Conservation (phyloP, 2,797 vertebrate genomes). For the Mormyrus proboscirostris region DNA sequence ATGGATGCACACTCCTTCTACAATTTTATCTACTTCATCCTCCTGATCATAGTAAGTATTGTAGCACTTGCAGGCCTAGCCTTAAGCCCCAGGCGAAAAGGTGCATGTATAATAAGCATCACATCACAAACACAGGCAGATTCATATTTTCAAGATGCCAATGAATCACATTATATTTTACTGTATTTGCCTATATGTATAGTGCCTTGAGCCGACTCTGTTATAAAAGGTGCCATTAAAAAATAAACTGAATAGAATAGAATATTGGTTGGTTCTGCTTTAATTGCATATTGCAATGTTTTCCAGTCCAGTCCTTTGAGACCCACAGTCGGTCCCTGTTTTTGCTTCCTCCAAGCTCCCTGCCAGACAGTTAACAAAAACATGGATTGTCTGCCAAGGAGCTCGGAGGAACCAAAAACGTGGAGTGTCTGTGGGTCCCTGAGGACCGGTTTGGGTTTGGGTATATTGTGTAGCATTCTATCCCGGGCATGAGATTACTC, state of each 20-base stretch:
- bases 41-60: slow-evolving; percentile 82
- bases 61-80: slow-evolving; percentile 9
- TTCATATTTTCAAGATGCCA: background rate
- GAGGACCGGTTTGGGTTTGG: background rate
- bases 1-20: slow-evolving; percentile 99
- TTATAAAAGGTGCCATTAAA: background rate
- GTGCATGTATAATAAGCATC: slow-evolving; percentile 13
- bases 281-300: background rate
- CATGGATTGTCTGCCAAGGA: background rate
- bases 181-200: background rate
- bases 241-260: background rate
- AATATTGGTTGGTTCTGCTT: background rate
- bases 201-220: background rate
- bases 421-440: background rate
- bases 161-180: background rate
- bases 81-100: background rate
- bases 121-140: background rate
- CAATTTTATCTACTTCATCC: slow-evolving; percentile 99
- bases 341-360: background rate
- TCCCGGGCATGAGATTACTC: background rate
- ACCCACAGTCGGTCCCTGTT: background rate
- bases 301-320: background rate
- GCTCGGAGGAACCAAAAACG: background rate
- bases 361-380: background rate
- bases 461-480: background rate